phyloP scores from a whole-genome alignment of 1,140 invertebrate genomes.

The Drosophila pectinifera region DNA sequence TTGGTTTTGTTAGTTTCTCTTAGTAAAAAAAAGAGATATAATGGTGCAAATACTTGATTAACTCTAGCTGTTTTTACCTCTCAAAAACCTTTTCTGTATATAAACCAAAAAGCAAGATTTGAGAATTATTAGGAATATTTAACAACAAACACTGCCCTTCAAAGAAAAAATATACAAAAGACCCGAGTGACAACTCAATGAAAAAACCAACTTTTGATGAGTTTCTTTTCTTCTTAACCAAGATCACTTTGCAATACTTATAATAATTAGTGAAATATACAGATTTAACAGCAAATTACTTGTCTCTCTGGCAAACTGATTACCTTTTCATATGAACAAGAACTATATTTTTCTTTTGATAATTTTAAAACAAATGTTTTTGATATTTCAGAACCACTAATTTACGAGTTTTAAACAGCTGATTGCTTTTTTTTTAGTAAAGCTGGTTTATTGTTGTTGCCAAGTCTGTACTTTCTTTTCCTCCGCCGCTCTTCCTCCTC shows the following conservation, averaged over 20 bases:
- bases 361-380: neutral
- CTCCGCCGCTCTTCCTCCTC: constrained; percentile 17
- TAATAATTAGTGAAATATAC: neutral
- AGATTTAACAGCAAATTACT: neutral
- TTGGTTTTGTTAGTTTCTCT: neutral
- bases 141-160: no score
- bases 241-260: neutral
- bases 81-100: no score
- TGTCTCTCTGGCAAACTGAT: neutral
- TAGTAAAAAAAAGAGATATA: no score
- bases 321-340: neutral
- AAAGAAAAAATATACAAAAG: no score
- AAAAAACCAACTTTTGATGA: neutral
- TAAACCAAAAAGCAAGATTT: no score
- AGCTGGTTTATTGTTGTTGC: constrained; percentile 26
- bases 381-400: neutral
- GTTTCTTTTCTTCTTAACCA: neutral
- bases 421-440: constrained; percentile 2
- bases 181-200: neutral
- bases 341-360: neutral
- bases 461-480: constrained; percentile 48
- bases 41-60: neutral
- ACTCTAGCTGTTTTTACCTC: neutral
- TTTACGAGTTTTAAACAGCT: constrained; percentile 1
- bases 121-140: no score